Evolutionary conservation across 2,797 vertebrate genomes (phyloP).

Genomic region (Pseudochirops corinnae): DNA sequence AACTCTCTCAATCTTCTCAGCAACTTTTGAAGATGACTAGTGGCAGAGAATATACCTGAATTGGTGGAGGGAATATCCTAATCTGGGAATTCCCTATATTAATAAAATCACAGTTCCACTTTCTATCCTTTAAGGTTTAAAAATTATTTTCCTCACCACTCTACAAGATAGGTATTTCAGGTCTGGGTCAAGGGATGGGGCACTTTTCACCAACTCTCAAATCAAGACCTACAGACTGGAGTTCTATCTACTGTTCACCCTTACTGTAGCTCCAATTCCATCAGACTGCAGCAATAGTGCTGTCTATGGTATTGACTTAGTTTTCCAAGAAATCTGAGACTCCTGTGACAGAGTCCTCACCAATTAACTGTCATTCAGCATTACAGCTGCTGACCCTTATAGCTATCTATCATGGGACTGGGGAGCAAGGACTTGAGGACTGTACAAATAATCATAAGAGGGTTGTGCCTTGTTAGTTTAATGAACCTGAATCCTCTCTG

Average conservation of each 20-base stretch:
- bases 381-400: neutral
- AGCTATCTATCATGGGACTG: slow-evolving; percentile 1
- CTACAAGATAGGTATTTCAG: neutral
- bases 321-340: neutral
- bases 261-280: neutral
- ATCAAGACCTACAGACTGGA: neutral
- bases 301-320: neutral
- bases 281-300: neutral
- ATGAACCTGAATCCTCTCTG: neutral
- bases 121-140: neutral
- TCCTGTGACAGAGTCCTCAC: neutral
- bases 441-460: slow-evolving; percentile 1
- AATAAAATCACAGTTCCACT: neutral
- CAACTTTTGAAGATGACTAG: neutral
- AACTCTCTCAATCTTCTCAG: neutral
- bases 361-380: neutral
- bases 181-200: neutral
- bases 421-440: rapidly evolving
- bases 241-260: neutral
- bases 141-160: neutral
- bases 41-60: neutral
- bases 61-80: neutral
- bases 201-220: neutral
- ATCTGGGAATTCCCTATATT: neutral
- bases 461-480: neutral